Base-by-base conservation (phyloP, 1,140 invertebrate species). In the Palaemon carinicauda region DNA sequence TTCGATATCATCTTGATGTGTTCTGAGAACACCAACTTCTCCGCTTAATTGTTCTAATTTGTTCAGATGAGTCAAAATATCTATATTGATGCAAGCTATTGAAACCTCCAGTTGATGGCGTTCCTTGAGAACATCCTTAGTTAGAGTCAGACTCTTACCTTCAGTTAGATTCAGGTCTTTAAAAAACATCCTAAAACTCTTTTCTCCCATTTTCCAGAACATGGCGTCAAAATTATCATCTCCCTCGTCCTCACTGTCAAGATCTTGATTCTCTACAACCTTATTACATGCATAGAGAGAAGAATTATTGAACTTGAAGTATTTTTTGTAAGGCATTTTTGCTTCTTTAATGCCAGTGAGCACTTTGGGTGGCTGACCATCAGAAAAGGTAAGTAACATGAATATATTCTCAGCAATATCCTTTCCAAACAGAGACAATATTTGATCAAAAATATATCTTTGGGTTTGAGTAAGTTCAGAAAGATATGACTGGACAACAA, bases 221-320 rank as follows among this genome's bases (percentile, higher is more conserved):
- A 78, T 15, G 15, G 17, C 24, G 31, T 19, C 21, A 52, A 78
- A 51, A 3, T 51, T n/a, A 17, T 52, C 17, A 15, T 51, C 74
- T n/a, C n/a, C n/a, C n/a, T n/a, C n/a, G n/a, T n/a, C n/a, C n/a
- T 27, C 14, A 27, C 19, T 0, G 9, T 33, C 31, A 10, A 14
- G 17, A 10, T 74, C n/a, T 27, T 19, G n/a, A 5, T 0, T 33
- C 1, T 24, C 3, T 27, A 19, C 0, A 5, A 10, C 9, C n/a
- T 5, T 33, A 9, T 9, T 41, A 21, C 17, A 3, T n/a, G 50
- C 17, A 19, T 41, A 78, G 0, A 78, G 41, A 50, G 50, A 15
- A 50, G 75, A 78, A 52, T 78, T 78, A 52, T 52, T 78, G 75
- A 78, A 78, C 75, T 78, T 3, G 75, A 78, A 78, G 50, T 41